Base-by-base conservation (phyloP, 2,888 invertebrate species). In the Tholera decimalis region DNA sequence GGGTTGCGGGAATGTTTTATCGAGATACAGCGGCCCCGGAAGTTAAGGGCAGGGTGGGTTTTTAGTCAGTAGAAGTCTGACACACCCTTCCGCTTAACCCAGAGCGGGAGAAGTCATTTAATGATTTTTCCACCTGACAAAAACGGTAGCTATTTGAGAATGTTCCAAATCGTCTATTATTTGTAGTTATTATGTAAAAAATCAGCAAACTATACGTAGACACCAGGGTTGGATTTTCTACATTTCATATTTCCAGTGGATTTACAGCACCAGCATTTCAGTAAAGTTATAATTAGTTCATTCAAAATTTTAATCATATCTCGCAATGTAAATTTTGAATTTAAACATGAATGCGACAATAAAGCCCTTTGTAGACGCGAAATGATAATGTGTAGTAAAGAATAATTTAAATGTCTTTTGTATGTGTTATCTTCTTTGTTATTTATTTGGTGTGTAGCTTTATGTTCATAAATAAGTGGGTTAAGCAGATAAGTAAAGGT, bases 231-330 rank as follows among this genome's bases (percentile, higher is more conserved):
- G 3, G 0, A 5, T 46, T 43, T 76, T 73, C 77, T 76, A 58
- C 2, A 11, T 22, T 0, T 0, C 11, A 18, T 11, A 13, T 41
- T 35, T 13, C 0, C 15, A 4, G 4, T 47, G 46, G 24, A 35
- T 35, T 28, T n/a, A 58, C 43, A 50, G 33, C 22, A 39, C 18
- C 33, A 56, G 30, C 28, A 39, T 28, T 22, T 41, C 35, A 47
- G 64, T 55, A 50, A 79, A 77, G 78, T 80, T 70, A 77, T 80
- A 79, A 79, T 80, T 70, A 80, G 74, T 67, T 50, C 60, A 68
- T 70, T 70, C 67, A 53, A 73, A 75, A 80, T 80, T 79, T 71
- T 74, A 74, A 67, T 70, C 67, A 68, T 68, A 62, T 26, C 53
- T 41, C 55, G 51, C 57, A 67, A 59, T 77, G 67, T 61, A 54